Percentiles rank a stretch among this genome's conserved stretches.
These are phyloP conservation scores for Acropternis orthonyx DNA, from an alignment of 2,797 vertebrate genomes.

Conservation along the genomic window DNA sequence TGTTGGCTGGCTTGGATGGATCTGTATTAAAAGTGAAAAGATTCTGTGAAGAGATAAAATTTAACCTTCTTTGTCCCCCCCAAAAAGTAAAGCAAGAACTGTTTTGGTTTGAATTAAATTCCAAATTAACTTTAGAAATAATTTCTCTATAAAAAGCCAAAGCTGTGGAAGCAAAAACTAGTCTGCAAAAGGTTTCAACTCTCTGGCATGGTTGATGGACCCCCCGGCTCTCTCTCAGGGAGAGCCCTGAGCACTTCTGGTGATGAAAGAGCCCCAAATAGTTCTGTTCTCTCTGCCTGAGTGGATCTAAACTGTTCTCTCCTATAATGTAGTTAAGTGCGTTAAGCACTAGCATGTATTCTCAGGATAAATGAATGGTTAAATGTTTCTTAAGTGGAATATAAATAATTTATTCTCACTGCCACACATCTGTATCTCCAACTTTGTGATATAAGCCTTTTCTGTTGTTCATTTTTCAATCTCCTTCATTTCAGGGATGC, in stretches of 20 bases:
- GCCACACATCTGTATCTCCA: not conserved
- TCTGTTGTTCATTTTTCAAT: not conserved
- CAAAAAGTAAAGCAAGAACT: not conserved
- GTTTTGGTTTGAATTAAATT: not conserved
- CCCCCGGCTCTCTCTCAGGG: accelerated
- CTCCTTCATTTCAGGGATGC: not conserved
- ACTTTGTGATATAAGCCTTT: not conserved
- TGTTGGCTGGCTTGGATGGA: not conserved
- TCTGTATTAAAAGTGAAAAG: not conserved
- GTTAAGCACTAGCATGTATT: not conserved
- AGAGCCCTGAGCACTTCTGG: not conserved
- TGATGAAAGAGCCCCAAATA: not conserved
- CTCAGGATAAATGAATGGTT: not conserved
- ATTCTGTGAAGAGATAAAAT: not conserved
- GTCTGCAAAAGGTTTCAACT: not conserved
- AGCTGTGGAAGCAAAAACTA: not conserved
- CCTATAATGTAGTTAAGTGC: not conserved
- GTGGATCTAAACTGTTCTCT: not conserved
- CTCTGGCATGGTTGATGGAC: not conserved
- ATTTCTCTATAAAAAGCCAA: not conserved
- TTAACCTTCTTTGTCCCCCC: not conserved
- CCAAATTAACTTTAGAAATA: not conserved
- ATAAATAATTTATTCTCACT: not conserved
- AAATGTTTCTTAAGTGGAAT: not conserved
- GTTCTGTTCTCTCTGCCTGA: not conserved